phyloP scores from a whole-genome alignment of 92 coral and sea anemone species.

The Virgularia gustaviana region DNA sequence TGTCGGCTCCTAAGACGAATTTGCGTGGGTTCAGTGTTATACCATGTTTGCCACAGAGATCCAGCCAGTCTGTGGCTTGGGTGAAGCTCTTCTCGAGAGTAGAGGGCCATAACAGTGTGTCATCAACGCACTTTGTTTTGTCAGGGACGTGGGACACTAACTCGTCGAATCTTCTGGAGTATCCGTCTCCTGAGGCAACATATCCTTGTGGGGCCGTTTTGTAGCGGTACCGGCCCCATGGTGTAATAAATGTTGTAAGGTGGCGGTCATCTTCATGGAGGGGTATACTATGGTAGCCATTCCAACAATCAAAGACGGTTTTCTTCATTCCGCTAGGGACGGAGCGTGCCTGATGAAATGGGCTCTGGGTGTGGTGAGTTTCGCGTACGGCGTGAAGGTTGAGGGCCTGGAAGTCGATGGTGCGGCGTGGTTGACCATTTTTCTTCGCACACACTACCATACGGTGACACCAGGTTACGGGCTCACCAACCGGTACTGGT shows the following conservation, averaged over 20 bases:
- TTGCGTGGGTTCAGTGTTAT: constrained; percentile 35
- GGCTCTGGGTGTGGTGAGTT: constrained; percentile 58
- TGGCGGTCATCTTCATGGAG: constrained; percentile 53
- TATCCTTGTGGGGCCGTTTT: constrained; percentile 62
- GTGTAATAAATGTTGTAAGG: constrained; percentile 65
- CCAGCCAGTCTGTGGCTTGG: constrained; percentile 23
- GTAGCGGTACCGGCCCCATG: constrained; percentile 63
- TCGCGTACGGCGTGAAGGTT: constrained; percentile 58
- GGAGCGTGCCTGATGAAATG: constrained; percentile 58
- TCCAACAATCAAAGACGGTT: constrained; percentile 42
- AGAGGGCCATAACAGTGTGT: constrained; percentile 46
- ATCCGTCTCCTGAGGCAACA: constrained; percentile 18
- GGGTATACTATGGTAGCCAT: constrained; percentile 41
- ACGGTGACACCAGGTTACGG: too few species aligned
- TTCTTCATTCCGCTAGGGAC: constrained; percentile 35
- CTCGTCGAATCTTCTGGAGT: constrained; percentile 11
- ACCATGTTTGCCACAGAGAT: constrained; percentile 19
- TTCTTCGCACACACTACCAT: constrained; percentile 56
- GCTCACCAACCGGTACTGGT: constrained; percentile 49
- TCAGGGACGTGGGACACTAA: constrained; percentile 20
- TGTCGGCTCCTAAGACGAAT: constrained; percentile 46
- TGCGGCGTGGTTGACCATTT: constrained; percentile 53
- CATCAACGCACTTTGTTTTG: constrained; percentile 41
- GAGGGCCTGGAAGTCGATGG: constrained; percentile 55
- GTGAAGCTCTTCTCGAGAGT: too few species aligned